Percentiles rank a stretch among this genome's conserved stretches.
Evolutionary conservation across 2,113 vertebrate species (phyloP).

Genomic region (Taurulus bubalis): DNA sequence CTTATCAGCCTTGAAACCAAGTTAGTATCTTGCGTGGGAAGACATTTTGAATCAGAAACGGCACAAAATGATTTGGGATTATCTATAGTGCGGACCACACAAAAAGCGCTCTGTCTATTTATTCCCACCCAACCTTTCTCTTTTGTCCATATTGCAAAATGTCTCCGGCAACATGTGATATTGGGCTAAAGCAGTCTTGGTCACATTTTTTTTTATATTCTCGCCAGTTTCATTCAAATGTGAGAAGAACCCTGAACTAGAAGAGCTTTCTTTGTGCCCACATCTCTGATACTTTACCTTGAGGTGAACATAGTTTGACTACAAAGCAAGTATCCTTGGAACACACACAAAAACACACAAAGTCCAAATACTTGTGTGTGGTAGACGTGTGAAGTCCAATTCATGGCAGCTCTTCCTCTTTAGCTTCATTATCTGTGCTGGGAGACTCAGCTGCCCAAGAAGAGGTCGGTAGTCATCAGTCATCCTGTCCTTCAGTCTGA

Average conservation of each 20-base stretch:
- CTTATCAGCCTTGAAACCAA: too few species aligned
- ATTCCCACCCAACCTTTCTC: too few species aligned
- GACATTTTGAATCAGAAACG: too few species aligned
- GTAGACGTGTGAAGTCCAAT: constrained; percentile 54
- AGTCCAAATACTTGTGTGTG: constrained; percentile 35
- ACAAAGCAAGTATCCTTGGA: neutral
- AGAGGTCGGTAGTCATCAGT: constrained; percentile 73
- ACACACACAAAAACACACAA: neutral
- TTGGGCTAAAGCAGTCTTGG: neutral
- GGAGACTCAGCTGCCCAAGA: constrained; percentile 67
- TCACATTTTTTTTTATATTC: neutral
- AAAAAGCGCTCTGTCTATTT: too few species aligned
- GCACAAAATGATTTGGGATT: too few species aligned
- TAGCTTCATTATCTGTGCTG: constrained; percentile 74
- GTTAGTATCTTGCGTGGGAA: too few species aligned
- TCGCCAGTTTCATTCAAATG: constrained; percentile 21
- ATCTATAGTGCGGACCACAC: too few species aligned
- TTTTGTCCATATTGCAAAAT: neutral
- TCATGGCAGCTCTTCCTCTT: constrained; percentile 66
- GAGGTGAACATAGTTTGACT: constrained; percentile 15
- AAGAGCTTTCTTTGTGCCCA: constrained; percentile 6
- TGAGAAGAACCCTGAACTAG: constrained; percentile 31
- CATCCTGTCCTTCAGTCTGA: constrained; percentile 73
- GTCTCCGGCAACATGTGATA: neutral
- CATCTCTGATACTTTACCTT: constrained; percentile 17